Evolutionary conservation across 2,113 vertebrate species (phyloP).

Genomic region (Catharus fuscescens): DNA sequence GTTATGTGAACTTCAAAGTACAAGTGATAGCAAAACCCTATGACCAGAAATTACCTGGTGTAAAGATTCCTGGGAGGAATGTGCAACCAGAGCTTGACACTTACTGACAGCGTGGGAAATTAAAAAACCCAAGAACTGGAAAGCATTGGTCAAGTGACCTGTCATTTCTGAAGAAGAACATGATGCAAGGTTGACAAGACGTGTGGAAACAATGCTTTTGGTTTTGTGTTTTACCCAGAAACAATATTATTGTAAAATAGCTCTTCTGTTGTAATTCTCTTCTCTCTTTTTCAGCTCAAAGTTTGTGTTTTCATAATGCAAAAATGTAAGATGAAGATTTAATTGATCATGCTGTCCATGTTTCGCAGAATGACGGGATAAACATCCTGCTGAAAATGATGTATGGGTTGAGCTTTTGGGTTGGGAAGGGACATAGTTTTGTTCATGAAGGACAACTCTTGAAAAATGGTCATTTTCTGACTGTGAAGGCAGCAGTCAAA

Average conservation of each 20-base stretch:
- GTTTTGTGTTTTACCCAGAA: neutral
- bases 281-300: neutral
- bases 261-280: neutral
- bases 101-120: neutral
- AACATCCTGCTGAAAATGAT: neutral
- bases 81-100: neutral
- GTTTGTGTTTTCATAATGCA: neutral
- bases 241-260: neutral
- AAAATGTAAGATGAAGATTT: neutral
- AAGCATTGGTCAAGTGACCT: neutral
- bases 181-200: neutral
- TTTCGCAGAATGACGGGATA: neutral
- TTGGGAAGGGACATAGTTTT: neutral
- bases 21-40: neutral
- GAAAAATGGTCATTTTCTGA: neutral
- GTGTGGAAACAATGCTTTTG: neutral
- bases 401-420: neutral
- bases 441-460: neutral
- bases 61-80: neutral
- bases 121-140: accelerated
- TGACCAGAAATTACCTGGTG: neutral
- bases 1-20: neutral
- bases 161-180: neutral
- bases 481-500: neutral
- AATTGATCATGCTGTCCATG: neutral